A percentile compares a stretch with the other conserved stretches of the same genome.
Conservation (phyloP, 2,888 invertebrate genomes). For the Drosophila aldrichi region DNA sequence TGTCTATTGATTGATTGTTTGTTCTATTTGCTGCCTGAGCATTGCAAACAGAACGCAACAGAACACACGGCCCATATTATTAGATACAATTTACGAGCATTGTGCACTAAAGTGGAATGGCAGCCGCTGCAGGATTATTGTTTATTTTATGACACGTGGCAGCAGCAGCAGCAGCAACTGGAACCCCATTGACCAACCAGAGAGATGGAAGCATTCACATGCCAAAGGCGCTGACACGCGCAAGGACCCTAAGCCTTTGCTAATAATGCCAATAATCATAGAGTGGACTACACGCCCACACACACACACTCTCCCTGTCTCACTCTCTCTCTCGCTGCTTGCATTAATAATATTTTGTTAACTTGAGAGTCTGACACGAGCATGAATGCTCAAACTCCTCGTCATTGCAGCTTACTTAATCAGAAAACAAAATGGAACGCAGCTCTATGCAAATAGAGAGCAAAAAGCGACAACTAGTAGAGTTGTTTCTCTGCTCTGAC, state of each 20-base stretch:
- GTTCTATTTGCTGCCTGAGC: slow-evolving; percentile 66
- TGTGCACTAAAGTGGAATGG: slow-evolving; percentile 76
- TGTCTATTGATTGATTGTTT: slow-evolving; percentile 81
- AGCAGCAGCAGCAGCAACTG: slow-evolving; percentile 9
- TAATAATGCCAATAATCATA: slow-evolving; percentile 74
- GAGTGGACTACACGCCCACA: slow-evolving; percentile 26
- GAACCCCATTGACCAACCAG: slow-evolving; percentile 13
- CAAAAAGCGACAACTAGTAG: slow-evolving; percentile 49
- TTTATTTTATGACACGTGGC: slow-evolving; percentile 81
- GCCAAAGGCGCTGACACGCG: slow-evolving; percentile 72
- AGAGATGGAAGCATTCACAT: slow-evolving; percentile 12
- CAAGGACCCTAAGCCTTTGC: slow-evolving; percentile 70
- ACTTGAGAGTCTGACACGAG: slow-evolving; percentile 39
- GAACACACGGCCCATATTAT: slow-evolving; percentile 74
- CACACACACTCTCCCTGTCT: not conserved
- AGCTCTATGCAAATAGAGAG: slow-evolving; percentile 49
- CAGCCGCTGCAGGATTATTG: slow-evolving; percentile 80
- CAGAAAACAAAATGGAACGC: slow-evolving; percentile 30
- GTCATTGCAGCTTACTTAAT: slow-evolving; percentile 51
- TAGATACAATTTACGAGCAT: slow-evolving; percentile 78
- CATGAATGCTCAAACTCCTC: slow-evolving; percentile 22
- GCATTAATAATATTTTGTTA: slow-evolving; percentile 69
- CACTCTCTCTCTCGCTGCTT: not conserved
- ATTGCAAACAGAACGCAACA: slow-evolving; percentile 43
- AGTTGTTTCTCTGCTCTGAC: slow-evolving; percentile 60